These are phyloP conservation scores for Dynastes grantii DNA, from an alignment of 2,888 invertebrate species.

Conservation along the genomic window DNA sequence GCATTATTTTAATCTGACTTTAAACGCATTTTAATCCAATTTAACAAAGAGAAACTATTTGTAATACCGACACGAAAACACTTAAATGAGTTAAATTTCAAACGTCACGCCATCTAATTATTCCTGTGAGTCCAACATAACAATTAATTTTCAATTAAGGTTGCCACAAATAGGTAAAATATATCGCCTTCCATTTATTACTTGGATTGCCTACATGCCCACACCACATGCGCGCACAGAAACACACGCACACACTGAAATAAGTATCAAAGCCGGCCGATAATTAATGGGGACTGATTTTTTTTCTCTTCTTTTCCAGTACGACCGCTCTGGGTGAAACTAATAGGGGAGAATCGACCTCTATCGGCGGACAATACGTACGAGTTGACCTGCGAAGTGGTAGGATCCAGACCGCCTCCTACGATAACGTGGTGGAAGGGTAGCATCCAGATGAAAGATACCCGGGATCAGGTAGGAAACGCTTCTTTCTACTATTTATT, in stretches of 20 bases:
- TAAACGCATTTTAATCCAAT: no score
- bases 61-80: no score
- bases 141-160: slow-evolving; percentile 38
- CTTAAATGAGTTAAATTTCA: no score
- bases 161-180: slow-evolving; percentile 13
- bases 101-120: neutral
- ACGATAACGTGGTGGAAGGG: slow-evolving; percentile 86
- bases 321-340: slow-evolving; percentile 80
- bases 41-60: no score
- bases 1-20: no score
- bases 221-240: neutral
- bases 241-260: no score
- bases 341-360: slow-evolving; percentile 80
- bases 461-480: slow-evolving; percentile 78
- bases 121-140: neutral
- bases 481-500: slow-evolving; percentile 36
- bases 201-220: neutral
- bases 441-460: slow-evolving; percentile 78
- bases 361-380: slow-evolving; percentile 82
- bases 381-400: slow-evolving; percentile 81
- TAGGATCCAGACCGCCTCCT: slow-evolving; percentile 85
- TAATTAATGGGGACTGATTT: slow-evolving; percentile 36
- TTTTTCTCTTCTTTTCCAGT: slow-evolving; percentile 73
- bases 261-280: slow-evolving; percentile 13
- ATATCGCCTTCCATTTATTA: slow-evolving; percentile 36